phyloP scores from a whole-genome alignment of 2,888 invertebrate genomes.

The Phasia obesa region DNA sequence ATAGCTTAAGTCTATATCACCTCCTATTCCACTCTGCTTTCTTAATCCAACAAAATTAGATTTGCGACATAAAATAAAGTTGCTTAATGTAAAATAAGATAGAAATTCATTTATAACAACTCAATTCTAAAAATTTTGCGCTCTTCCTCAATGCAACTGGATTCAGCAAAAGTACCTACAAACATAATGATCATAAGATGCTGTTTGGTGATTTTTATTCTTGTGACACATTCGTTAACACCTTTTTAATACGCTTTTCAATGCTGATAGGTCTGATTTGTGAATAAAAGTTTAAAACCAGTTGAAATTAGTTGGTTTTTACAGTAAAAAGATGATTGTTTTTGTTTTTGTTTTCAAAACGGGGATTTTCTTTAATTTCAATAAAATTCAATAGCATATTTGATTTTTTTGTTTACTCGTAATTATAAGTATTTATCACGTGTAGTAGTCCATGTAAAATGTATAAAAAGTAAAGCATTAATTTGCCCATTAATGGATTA shows the following conservation, averaged over 20 bases:
- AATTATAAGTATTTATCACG: constrained; percentile 22
- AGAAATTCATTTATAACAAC: too few relatives aligned
- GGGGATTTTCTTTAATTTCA: constrained; percentile 53
- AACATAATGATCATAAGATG: constrained; percentile 31
- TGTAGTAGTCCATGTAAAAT: not conserved
- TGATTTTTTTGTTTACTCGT: not conserved
- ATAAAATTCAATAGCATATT: constrained; percentile 3
- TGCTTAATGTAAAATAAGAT: too few relatives aligned
- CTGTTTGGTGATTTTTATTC: constrained; percentile 42
- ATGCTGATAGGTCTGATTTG: constrained; percentile 3
- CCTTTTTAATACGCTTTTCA: constrained; percentile 13
- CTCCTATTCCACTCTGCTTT: too few relatives aligned
- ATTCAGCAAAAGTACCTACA: constrained; percentile 14
- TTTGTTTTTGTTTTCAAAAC: constrained; percentile 16
- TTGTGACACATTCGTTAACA: constrained; percentile 9
- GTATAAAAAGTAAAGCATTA: not conserved
- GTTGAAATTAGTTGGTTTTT: constrained; percentile 14
- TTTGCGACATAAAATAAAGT: too few relatives aligned
- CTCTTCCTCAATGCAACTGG: too few relatives aligned
- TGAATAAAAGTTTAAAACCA: not conserved
- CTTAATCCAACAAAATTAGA: too few relatives aligned
- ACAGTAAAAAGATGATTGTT: not conserved
- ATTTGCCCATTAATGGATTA: too few relatives aligned
- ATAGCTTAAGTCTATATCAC: too few relatives aligned
- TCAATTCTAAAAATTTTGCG: too few relatives aligned